Base-by-base conservation (phyloP, 2,113 vertebrate genomes). In the Phyllostomus hastatus region DNA sequence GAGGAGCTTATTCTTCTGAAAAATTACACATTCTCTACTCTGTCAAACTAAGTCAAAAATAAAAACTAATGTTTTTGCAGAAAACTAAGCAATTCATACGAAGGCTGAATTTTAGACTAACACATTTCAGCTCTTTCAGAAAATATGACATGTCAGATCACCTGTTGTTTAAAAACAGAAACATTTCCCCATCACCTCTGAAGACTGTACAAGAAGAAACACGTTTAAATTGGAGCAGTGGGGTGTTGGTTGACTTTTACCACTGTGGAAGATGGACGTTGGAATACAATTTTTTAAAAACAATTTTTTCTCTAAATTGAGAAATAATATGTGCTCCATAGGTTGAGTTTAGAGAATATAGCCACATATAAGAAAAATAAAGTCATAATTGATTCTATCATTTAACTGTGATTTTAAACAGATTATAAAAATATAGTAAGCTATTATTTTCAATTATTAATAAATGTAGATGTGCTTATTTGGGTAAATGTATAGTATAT, bases 81-180 rank as follows among this genome's bases (percentile, higher is more conserved):
- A 87, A 96, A 95, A 80, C 54, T 52, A 66, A 96, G 61, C 61
- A 95, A 8, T 97, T 96, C 73, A 57, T 57, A 19, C 33, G 41
- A 93, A 96, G 19, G 4, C 57, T 89, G 89, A 92, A 48, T 79
- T 89, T 90, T 93, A 95, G 80, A 59, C 67, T 93, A 94, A 95
- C 67, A 31, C 79, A 66, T 90, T 92, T 96, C 95, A 91, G 50
- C 43, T 90, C 38, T 94, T 95, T 86, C 80, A 96, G 64, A 80
- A 88, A 92, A 96, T 73, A 93, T 80, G 57, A 83, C 52, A 79
- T 67, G 69, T 94, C 73, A 95, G 31, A 92, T 97, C 73, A 90
- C 91, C 64, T 96, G 92, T 95, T 95, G 81, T 96, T 96, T 94
- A 87, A 95, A 95, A 86, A 73, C 78, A 24, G 80, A 91, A 86